Percentiles rank a stretch among this genome's conserved stretches.
These are phyloP conservation scores for Oncorhynchus nerka DNA, from an alignment of 2,113 vertebrate genomes.

Conservation along the genomic window DNA sequence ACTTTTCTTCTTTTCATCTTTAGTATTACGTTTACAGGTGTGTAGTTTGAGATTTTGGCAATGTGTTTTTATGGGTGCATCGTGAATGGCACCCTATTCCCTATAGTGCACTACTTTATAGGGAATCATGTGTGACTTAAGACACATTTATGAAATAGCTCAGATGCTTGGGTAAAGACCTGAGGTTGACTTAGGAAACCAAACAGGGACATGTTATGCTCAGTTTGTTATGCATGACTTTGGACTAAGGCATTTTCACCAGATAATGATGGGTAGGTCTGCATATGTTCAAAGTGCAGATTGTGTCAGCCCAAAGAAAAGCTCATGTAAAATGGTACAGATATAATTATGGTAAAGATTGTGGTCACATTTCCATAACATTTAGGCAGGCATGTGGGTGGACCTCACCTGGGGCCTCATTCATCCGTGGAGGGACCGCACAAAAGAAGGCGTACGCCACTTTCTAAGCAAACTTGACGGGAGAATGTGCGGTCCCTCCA, in stretches of 20 bases:
- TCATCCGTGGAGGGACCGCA: too few species aligned
- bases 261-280: constrained; percentile 60
- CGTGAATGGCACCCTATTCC: too few species aligned
- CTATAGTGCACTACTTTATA: too few species aligned
- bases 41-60: not conserved
- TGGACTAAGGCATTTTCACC: constrained; percentile 46
- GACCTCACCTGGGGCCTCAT: constrained; percentile 40
- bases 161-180: constrained; percentile 42
- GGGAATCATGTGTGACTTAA: not conserved
- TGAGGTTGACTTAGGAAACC: constrained; percentile 50
- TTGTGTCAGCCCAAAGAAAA: constrained; percentile 59
- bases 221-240: constrained; percentile 62
- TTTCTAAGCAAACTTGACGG: too few species aligned
- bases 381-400: constrained; percentile 49
- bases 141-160: constrained; percentile 49
- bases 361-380: constrained; percentile 56
- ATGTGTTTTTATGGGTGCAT: too few species aligned
- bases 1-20: not conserved
- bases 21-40: not conserved
- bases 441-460: too few species aligned
- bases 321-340: constrained; percentile 43
- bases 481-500: too few species aligned
- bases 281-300: constrained; percentile 23
- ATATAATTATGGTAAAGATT: constrained; percentile 59
- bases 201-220: constrained; percentile 57